phyloP scores from a whole-genome alignment of 2,888 invertebrate species.

The Caenorhabditis sp. region DNA sequence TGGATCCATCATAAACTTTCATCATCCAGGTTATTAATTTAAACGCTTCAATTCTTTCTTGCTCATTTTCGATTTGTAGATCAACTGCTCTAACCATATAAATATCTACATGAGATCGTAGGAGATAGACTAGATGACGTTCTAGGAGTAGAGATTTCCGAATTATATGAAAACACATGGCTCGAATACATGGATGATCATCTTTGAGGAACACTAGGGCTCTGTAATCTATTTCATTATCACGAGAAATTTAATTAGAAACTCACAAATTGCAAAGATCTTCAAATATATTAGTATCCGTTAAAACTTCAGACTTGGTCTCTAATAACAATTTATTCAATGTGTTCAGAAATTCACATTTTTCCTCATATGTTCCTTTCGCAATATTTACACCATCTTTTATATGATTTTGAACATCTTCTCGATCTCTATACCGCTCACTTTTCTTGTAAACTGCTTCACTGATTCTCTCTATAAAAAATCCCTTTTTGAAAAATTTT shows the following conservation, averaged over 20 bases:
- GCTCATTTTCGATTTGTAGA: slow-evolving; percentile 82
- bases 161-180: slow-evolving; percentile 53
- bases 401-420: slow-evolving; percentile 23
- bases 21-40: slow-evolving; percentile 82
- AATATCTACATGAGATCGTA: slow-evolving; percentile 54
- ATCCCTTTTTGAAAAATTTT: background rate
- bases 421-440: slow-evolving; percentile 17
- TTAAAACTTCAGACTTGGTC: slow-evolving; percentile 28
- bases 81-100: slow-evolving; percentile 81
- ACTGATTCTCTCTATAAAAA: slow-evolving; percentile 15
- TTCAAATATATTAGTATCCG: slow-evolving; percentile 40
- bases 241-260: slow-evolving; percentile 1
- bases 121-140: slow-evolving; percentile 44
- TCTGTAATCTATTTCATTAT: slow-evolving; percentile 6
- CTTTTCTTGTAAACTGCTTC: slow-evolving; percentile 7
- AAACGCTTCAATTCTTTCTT: slow-evolving; percentile 87
- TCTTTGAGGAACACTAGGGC: slow-evolving; percentile 44
- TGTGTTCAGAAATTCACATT: slow-evolving; percentile 37
- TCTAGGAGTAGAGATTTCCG: slow-evolving; percentile 43
- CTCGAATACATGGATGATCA: slow-evolving; percentile 53
- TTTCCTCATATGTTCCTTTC: slow-evolving; percentile 28
- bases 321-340: slow-evolving; percentile 14
- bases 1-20: slow-evolving; percentile 47
- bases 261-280: slow-evolving; percentile 38
- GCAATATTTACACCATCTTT: slow-evolving; percentile 9